Conservation (phyloP, 2,113 vertebrate species). For the Chlorocebus sabaeus region DNA sequence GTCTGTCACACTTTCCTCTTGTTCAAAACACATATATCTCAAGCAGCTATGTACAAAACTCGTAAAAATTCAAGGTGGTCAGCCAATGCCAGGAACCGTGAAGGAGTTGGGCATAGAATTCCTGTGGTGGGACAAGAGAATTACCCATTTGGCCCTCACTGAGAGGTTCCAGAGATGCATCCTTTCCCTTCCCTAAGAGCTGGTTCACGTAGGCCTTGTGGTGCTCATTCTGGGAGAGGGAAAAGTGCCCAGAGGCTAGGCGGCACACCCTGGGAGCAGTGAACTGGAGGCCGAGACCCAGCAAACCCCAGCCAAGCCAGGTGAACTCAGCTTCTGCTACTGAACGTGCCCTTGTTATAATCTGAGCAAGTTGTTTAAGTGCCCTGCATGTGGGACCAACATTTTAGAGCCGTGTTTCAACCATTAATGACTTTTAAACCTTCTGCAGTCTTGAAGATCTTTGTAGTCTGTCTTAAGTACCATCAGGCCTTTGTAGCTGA, state of each 20-base stretch:
- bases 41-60: slow-evolving; percentile 16
- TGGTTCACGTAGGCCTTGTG: too few species aligned
- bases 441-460: not conserved
- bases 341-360: rapidly evolving
- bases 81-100: not conserved
- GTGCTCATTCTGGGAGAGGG: not conserved
- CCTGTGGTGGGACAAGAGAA: not conserved
- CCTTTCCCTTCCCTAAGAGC: not conserved
- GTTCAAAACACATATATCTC: not conserved
- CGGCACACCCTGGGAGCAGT: rapidly evolving
- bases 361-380: not conserved
- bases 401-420: not conserved
- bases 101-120: not conserved
- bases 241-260: not conserved
- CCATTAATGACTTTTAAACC: not conserved
- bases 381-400: not conserved
- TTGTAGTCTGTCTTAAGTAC: not conserved
- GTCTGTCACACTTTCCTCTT: not conserved
- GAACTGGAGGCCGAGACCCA: not conserved
- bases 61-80: not conserved
- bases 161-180: not conserved
- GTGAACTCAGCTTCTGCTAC: not conserved
- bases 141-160: not conserved
- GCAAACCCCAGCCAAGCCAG: not conserved
- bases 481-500: not conserved